Evolutionary conservation across 2,113 vertebrate genomes (phyloP).

Genomic region (Todiramphus saurophagus): DNA sequence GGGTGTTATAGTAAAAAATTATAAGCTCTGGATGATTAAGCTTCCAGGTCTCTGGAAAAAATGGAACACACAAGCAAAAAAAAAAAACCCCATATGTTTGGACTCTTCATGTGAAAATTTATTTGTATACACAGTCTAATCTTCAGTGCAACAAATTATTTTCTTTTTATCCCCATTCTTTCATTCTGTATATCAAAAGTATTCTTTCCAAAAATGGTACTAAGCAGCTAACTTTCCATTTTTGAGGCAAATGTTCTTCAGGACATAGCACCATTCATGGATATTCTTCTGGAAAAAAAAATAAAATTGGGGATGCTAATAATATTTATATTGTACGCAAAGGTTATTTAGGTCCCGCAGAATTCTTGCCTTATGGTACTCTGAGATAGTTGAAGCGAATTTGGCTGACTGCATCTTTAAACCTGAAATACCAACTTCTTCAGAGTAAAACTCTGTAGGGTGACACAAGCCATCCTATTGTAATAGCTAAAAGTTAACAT

Average conservation of each 20-base stretch:
- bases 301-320: not conserved
- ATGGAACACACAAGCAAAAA: not conserved
- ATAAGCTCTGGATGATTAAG: not conserved
- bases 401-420: not conserved
- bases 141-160: not conserved
- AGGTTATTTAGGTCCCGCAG: not conserved
- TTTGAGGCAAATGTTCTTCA: not conserved
- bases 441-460: not conserved
- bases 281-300: not conserved
- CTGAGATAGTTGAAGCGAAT: not conserved
- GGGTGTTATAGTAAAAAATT: not conserved
- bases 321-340: not conserved
- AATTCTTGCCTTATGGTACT: not conserved
- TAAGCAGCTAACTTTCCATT: not conserved
- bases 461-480: not conserved
- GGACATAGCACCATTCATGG: not conserved
- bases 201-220: not conserved
- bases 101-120: not conserved
- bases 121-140: not conserved
- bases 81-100: fast-evolving
- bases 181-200: not conserved
- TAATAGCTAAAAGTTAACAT: not conserved
- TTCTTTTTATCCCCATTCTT: not conserved
- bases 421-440: not conserved
- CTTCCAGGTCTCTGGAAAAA: not conserved